Percentiles rank a stretch among this genome's conserved stretches.
These are phyloP conservation scores for Coelogynopora nodosa DNA, from an alignment of 2,888 invertebrate species.

Conservation along the genomic window DNA sequence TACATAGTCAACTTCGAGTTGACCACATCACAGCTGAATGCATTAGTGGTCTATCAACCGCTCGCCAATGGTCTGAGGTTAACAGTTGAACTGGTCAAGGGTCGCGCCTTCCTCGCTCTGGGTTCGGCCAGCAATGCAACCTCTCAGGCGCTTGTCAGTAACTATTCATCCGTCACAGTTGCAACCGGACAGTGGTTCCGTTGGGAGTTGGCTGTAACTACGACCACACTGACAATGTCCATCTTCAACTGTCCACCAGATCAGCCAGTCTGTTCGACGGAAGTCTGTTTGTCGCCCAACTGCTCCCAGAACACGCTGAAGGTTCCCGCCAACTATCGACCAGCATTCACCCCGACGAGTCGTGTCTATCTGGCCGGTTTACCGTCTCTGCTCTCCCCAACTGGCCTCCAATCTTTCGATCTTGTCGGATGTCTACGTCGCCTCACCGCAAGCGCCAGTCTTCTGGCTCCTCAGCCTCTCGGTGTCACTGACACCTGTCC, in stretches of 20 bases:
- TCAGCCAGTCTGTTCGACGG: neutral
- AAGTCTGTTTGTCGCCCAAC: neutral
- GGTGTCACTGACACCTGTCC: constrained; percentile 2
- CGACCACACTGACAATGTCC: neutral
- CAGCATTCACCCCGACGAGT: neutral
- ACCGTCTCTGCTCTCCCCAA: constrained; percentile 13
- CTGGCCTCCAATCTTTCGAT: constrained; percentile 66
- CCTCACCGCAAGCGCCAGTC: neutral
- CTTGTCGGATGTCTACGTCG: constrained; percentile 70
- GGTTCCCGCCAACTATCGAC: neutral
- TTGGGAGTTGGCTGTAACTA: neutral
- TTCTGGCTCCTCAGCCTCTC: neutral
- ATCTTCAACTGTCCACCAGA: neutral
- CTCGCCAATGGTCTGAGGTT: neutral
- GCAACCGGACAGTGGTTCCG: neutral
- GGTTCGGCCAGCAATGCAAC: neutral
- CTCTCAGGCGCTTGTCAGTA: neutral
- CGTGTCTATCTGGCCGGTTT: constrained; percentile 15
- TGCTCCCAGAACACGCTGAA: neutral
- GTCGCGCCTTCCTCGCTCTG: neutral
- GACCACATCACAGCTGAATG: constrained; percentile 77
- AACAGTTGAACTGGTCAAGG: neutral
- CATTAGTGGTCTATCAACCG: constrained; percentile 70
- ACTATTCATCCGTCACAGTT: neutral
- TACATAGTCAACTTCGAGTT: constrained; percentile 85